Conservation (phyloP, 2,888 invertebrate genomes). For the Adineta ricciae region DNA sequence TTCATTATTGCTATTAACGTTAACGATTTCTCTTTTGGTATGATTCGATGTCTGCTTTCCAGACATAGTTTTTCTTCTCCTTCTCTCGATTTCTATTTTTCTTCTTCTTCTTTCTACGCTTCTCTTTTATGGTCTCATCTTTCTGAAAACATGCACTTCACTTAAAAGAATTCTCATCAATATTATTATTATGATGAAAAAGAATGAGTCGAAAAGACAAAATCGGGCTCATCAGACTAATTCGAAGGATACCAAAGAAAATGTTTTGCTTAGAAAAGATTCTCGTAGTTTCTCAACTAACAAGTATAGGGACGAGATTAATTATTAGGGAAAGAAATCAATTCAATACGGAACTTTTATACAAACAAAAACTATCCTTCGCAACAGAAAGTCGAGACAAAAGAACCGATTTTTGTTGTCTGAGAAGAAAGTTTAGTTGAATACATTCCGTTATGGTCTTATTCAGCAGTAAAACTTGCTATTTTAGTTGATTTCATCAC, state of each 20-base stretch:
- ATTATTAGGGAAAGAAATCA: background rate
- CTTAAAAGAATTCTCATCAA: background rate
- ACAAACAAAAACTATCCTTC: background rate
- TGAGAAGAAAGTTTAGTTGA: background rate
- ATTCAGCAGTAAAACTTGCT: no score
- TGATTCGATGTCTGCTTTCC: background rate
- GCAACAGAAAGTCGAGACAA: no score
- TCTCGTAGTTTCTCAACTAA: background rate
- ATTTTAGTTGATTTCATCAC: no score
- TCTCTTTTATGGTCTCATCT: background rate
- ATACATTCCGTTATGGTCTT: background rate
- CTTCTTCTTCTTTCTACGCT: background rate
- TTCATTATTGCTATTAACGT: no score
- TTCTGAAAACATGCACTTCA: background rate
- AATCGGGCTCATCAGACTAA: no score
- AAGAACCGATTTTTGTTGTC: no score
- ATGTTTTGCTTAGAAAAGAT: background rate
- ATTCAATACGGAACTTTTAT: background rate
- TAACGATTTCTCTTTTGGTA: background rate
- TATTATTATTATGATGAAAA: background rate
- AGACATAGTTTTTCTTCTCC: background rate
- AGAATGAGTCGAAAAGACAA: background rate
- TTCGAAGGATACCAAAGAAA: background rate
- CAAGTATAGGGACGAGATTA: background rate
- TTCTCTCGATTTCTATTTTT: background rate